These are phyloP conservation scores for Neosalanx taihuensis DNA, from an alignment of 2,797 vertebrate species.

Conservation along the genomic window DNA sequence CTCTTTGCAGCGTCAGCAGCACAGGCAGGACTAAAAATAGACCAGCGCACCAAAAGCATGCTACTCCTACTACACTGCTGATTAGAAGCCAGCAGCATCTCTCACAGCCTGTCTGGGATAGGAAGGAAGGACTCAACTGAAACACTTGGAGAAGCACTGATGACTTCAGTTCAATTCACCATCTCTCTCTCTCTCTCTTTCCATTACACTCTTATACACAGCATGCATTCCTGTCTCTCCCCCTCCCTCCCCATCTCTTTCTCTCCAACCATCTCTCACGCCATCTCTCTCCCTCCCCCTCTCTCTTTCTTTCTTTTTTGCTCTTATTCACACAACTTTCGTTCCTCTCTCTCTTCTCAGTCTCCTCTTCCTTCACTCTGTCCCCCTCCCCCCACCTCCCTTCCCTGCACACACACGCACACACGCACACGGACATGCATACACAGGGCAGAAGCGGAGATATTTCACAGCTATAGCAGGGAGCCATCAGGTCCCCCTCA, in stretches of 20 bases:
- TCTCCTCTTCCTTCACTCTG: background rate
- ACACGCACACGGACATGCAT: constrained; percentile 3
- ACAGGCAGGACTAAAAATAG: constrained; percentile 37
- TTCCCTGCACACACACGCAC: background rate
- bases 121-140: no score
- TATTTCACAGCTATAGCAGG: constrained; percentile 7
- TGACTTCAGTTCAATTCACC: background rate
- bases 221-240: background rate
- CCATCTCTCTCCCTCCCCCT: constrained; percentile 17
- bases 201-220: background rate
- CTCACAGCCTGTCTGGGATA: no score
- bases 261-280: constrained; percentile 29
- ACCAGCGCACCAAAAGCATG: constrained; percentile 22
- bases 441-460: background rate
- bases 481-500: constrained; percentile 41
- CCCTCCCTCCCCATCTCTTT: constrained; percentile 15
- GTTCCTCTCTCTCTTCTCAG: constrained; percentile 38
- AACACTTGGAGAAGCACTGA: no score
- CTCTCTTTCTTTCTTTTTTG: background rate
- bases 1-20: no score
- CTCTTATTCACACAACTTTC: constrained; percentile 26
- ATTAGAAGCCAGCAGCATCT: background rate
- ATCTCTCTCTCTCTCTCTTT: background rate
- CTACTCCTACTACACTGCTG: constrained; percentile 28
- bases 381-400: background rate